phyloP scores from a whole-genome alignment of 2,797 vertebrate genomes.

The Clamator glandarius region DNA sequence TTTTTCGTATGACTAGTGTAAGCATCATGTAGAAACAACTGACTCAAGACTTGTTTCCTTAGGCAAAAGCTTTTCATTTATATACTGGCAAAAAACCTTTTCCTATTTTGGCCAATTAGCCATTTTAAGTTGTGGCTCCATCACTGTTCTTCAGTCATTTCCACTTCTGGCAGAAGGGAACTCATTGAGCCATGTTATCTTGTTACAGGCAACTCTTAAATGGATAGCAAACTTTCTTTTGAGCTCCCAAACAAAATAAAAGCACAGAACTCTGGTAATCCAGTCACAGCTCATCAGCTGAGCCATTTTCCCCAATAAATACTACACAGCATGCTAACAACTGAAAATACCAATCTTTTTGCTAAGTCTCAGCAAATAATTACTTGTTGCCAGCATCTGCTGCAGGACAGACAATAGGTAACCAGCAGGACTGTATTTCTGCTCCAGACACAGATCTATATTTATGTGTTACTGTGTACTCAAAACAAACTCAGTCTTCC shows the following conservation, averaged over 20 bases:
- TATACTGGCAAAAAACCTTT: not conserved
- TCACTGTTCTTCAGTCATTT: not conserved
- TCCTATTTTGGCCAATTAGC: not conserved
- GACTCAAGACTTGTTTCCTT: not conserved
- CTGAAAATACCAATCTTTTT: not conserved
- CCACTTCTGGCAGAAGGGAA: not conserved
- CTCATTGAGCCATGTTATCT: not conserved
- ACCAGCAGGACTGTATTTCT: not conserved
- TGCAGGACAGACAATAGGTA: not conserved
- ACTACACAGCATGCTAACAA: not conserved
- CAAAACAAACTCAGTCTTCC: not conserved
- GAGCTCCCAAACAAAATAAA: not conserved
- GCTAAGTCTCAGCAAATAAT: slow-evolving; percentile 3
- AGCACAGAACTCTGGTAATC: not conserved
- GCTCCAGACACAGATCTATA: not conserved
- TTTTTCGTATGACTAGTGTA: not conserved
- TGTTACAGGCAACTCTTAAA: not conserved
- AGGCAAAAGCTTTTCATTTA: not conserved
- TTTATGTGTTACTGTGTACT: not conserved
- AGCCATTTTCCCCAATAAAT: not conserved
- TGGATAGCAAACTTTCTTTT: not conserved
- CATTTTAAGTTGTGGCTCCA: not conserved
- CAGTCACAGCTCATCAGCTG: not conserved
- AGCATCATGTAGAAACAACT: not conserved
- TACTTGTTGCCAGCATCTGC: not conserved